Percentiles rank a stretch among this genome's conserved stretches.
These are phyloP conservation scores for Caerostris darwini DNA, from an alignment of 1,140 invertebrate genomes.

Conservation along the genomic window DNA sequence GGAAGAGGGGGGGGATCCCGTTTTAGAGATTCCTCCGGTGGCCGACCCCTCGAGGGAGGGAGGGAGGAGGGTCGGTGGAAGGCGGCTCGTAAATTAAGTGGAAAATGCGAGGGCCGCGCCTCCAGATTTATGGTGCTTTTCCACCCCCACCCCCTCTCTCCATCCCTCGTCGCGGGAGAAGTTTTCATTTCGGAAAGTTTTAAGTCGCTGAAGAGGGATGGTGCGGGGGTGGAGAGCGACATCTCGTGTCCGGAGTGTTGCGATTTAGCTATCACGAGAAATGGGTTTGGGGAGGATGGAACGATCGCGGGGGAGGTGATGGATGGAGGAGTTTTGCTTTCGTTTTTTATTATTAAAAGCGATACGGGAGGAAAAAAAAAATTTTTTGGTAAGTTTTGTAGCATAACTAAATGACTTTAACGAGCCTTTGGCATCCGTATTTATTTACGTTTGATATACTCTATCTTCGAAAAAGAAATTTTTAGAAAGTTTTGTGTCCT, in stretches of 20 bases:
- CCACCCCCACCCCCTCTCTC: background rate
- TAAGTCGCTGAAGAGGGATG: background rate
- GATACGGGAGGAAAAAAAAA: background rate
- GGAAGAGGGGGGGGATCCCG: background rate
- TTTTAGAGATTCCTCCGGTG: conserved; percentile 9
- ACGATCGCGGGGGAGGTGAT: background rate
- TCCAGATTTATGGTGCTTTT: conserved; percentile 58
- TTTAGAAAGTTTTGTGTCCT: background rate
- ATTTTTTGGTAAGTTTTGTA: background rate
- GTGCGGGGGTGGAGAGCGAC: background rate
- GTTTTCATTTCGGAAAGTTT: conserved; percentile 74
- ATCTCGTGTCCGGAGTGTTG: conserved; percentile 21
- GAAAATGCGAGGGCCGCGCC: conserved; percentile 34
- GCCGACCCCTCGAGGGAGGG: background rate
- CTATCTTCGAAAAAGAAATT: background rate
- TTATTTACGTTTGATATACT: no score
- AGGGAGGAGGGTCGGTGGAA: background rate
- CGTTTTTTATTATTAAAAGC: no score
- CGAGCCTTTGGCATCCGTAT: no score
- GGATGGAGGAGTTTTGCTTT: background rate
- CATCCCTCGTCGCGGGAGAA: conserved; percentile 44
- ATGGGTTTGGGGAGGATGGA: background rate
- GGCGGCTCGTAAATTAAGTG: conserved; percentile 61
- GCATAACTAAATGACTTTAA: background rate
- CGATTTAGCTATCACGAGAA: background rate